Evolutionary conservation across 30 jellyfish, hydroid and myxozoan species (phyloP), one percentile per base, ranked within the genome.

Genomic region (Clytia hemisphaerica): DNA sequence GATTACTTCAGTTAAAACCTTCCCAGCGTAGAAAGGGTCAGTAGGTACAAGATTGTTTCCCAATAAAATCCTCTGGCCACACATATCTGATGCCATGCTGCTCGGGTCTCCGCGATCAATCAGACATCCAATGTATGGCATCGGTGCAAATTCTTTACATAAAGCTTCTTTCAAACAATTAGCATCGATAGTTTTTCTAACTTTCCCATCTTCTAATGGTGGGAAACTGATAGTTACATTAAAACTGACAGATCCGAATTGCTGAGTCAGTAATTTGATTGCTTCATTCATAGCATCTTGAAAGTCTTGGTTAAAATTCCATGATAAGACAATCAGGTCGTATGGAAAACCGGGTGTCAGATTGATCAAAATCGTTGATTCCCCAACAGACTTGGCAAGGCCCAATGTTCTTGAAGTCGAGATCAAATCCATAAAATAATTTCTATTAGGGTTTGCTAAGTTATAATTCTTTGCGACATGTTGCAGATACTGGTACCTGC

Each of bases 61-160:
- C 46, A 24, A 33, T 54, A 69, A 53, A n/a, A n/a, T n/a, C 81
- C 22, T 45, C 81, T 45, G 46, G 2, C 81, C 81, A 69, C 81
- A 69, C 2, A 69, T 75, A 69, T 69, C 81, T 2, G 81, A 69
- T 3, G 81, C 49, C 1, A 51, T 54, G 49, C 49, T 69, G 6
- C 30, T 50, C 46, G 81, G 81, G 28, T 69, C 81, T 2, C 81
- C 81, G 46, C 81, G 78, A 69, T 69, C 81, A 45, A 45, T 75
- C 76, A 69, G 7, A 24, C 49, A 69, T 15, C 81, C 40, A 4
- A 69, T 69, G 30, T 45, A 69, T 6, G 81, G 81, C 81, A 69
- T 69, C 27, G 58, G 49, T n/a, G 76, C 75, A 18, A 29, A 46
- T 15, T 15, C 33, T 5, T 14, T 1, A 5, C 21, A 31, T 45